phyloP scores from a whole-genome alignment of 2,113 vertebrate genomes.

The Bufo gargarizans region DNA sequence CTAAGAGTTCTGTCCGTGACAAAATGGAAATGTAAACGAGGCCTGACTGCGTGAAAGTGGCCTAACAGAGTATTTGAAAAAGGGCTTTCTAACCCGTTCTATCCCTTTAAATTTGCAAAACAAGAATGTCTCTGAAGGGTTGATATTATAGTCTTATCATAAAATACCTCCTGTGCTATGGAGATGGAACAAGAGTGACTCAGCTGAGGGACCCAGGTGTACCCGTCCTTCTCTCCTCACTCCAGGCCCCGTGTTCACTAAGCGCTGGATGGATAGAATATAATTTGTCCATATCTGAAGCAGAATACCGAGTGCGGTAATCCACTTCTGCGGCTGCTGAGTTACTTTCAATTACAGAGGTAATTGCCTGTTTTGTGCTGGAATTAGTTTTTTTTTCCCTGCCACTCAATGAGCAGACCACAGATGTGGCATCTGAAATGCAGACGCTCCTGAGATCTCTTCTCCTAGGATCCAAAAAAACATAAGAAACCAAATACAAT shows the following conservation, averaged over 20 bases:
- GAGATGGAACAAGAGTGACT: not conserved
- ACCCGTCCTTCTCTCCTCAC: not conserved
- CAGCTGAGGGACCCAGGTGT: conserved; percentile 2
- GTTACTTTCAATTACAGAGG: conserved; percentile 53
- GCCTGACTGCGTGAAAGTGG: no score
- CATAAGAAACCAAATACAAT: not conserved
- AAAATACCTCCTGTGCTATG: not conserved
- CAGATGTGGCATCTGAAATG: conserved; percentile 6
- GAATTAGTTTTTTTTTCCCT: conserved; percentile 25
- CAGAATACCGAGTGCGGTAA: not conserved
- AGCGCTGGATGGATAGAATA: not conserved
- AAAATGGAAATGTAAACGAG: no score
- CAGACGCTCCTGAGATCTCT: not conserved
- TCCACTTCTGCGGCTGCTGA: conserved; percentile 38
- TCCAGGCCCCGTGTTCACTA: not conserved
- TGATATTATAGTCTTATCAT: not conserved
- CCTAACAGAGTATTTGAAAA: no score
- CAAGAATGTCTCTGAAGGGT: not conserved
- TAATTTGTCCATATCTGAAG: not conserved
- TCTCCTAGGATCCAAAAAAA: not conserved
- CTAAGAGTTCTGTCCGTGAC: no score
- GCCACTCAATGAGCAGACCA: conserved; percentile 15
- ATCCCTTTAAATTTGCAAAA: not conserved
- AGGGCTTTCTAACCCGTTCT: not conserved
- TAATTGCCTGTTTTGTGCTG: conserved; percentile 40